These are phyloP conservation scores for Pedionomus torquatus DNA, from an alignment of 2,113 vertebrate genomes.

Conservation along the genomic window DNA sequence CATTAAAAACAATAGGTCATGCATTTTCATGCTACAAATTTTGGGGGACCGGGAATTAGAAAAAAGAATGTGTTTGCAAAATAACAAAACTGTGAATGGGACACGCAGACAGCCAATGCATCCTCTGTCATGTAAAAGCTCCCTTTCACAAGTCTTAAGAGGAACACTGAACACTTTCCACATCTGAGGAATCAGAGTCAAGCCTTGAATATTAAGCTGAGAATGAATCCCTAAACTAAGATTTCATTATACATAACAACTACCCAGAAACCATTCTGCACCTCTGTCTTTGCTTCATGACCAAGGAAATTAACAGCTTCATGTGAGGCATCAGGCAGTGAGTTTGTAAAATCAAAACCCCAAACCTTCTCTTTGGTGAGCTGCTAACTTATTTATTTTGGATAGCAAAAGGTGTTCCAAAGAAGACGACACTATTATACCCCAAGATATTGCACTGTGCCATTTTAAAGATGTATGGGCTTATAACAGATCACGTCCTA, in stretches of 20 bases:
- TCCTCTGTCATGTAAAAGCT: neutral
- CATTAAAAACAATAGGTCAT: neutral
- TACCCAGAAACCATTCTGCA: conserved; percentile 19
- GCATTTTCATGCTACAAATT: neutral
- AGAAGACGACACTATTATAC: neutral
- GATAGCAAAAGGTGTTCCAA: neutral
- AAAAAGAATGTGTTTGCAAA: neutral
- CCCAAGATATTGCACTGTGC: neutral
- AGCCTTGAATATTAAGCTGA: neutral
- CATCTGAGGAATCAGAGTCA: neutral
- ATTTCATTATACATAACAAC: conserved; percentile 45
- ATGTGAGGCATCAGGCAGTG: neutral
- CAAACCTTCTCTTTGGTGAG: neutral
- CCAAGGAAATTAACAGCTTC: conserved; percentile 18
- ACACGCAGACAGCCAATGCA: neutral
- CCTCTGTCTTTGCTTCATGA: conserved; percentile 15
- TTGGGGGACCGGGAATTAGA: neutral
- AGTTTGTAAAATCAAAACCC: neutral
- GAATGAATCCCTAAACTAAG: conserved; percentile 44
- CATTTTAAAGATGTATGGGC: neutral
- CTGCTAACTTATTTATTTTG: neutral
- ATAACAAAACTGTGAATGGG: neutral
- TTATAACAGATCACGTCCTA: neutral
- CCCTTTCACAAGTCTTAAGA: neutral
- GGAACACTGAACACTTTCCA: neutral